Conservation (phyloP, 2,888 invertebrate genomes). For the Apocheima hispidaria region DNA sequence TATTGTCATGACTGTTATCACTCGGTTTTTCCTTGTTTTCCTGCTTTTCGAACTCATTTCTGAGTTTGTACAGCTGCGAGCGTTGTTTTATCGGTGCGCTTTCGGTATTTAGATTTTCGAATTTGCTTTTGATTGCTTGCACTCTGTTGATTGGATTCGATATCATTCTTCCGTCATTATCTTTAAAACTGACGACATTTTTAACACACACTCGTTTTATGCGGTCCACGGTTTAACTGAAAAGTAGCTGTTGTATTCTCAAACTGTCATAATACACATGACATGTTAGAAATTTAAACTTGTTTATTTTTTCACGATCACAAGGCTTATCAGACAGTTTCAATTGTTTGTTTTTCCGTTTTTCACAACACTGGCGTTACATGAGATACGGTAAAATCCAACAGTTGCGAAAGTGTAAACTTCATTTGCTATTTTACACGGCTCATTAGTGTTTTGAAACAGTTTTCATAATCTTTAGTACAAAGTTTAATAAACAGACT, state of each 20-base stretch:
- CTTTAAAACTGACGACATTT: constrained; percentile 67
- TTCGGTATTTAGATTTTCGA: constrained; percentile 82
- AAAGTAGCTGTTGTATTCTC: constrained; percentile 6
- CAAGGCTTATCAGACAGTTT: constrained; percentile 1
- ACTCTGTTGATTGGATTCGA: constrained; percentile 84
- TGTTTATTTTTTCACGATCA: constrained; percentile 35
- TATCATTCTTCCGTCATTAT: constrained; percentile 77
- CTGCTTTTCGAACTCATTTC: constrained; percentile 45
- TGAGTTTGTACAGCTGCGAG: constrained; percentile 55
- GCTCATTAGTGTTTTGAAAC: constrained; percentile 58
- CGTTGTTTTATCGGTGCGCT: constrained; percentile 53
- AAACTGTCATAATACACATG: constrained; percentile 24
- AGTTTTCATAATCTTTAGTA: constrained; percentile 54
- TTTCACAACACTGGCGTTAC: constrained; percentile 13
- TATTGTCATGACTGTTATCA: constrained; percentile 6
- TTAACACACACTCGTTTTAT: constrained; percentile 38
- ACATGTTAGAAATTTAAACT: constrained; percentile 29
- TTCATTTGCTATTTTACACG: constrained; percentile 54
- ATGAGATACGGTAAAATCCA: constrained; percentile 35
- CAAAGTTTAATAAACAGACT: constrained; percentile 72
- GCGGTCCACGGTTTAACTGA: constrained; percentile 8
- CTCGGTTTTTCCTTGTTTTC: constrained; percentile 43
- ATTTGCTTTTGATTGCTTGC: constrained; percentile 88
- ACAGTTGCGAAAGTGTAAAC: constrained; percentile 50
- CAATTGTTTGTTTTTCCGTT: constrained; percentile 15